Conservation (phyloP, 2,888 invertebrate genomes). For the Syritta pipiens region DNA sequence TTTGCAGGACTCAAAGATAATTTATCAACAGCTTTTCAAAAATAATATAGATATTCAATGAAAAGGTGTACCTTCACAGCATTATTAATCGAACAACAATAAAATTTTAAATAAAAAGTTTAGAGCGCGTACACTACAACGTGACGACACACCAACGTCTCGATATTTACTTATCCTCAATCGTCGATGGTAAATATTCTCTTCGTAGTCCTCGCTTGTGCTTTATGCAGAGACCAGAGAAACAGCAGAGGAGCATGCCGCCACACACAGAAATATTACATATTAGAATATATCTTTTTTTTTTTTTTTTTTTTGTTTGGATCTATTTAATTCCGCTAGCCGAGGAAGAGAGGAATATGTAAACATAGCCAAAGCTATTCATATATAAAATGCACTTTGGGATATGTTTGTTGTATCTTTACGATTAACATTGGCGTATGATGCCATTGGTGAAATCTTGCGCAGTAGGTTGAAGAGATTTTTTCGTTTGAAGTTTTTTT, state of each 20-base stretch:
- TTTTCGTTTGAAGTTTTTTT: neutral
- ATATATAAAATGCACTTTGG: slow-evolving; percentile 45
- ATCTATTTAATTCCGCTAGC: slow-evolving; percentile 20
- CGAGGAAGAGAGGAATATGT: slow-evolving; percentile 21
- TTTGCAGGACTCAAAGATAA: too few relatives aligned
- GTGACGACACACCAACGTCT: slow-evolving; percentile 67
- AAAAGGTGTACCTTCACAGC: slow-evolving; percentile 17
- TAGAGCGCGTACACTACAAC: slow-evolving; percentile 66
- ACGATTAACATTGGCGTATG: slow-evolving; percentile 27
- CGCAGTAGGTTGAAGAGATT: slow-evolving; percentile 41
- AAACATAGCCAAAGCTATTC: slow-evolving; percentile 12
- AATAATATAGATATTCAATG: neutral
- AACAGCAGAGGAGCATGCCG: slow-evolving; percentile 26
- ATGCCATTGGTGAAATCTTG: slow-evolving; percentile 48
- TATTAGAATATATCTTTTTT: slow-evolving; percentile 19
- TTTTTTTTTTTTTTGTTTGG: slow-evolving; percentile 1
- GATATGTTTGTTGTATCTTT: slow-evolving; percentile 4
- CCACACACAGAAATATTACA: neutral
- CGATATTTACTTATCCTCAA: slow-evolving; percentile 63
- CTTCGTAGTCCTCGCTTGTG: slow-evolving; percentile 29
- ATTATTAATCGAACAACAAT: slow-evolving; percentile 26
- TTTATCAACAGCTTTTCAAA: too few relatives aligned
- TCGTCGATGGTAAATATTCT: slow-evolving; percentile 35
- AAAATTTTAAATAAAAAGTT: slow-evolving; percentile 20
- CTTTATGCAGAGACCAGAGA: slow-evolving; percentile 22